Conservation (phyloP, 1,140 invertebrate species). For the Drosophila funebris region DNA sequence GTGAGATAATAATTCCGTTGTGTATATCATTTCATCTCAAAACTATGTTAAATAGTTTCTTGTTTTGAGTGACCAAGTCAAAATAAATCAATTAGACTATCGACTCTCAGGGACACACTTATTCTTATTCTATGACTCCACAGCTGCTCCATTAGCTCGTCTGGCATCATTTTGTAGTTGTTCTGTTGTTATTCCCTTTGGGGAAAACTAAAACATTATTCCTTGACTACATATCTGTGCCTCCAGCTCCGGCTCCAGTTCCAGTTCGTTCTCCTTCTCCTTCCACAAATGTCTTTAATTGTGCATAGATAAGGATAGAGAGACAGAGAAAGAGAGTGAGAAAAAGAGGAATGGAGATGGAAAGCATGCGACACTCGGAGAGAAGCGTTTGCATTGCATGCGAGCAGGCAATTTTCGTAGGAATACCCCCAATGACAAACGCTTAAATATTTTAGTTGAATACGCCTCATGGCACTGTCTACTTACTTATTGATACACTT, state of each 20-base stretch:
- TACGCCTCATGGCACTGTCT: slow-evolving; percentile 13
- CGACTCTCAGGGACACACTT: not conserved
- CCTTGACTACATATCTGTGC: not conserved
- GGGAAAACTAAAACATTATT: slow-evolving; percentile 46
- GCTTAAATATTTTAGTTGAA: slow-evolving; percentile 39
- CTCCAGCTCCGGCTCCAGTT: not conserved
- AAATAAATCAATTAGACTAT: slow-evolving; percentile 28
- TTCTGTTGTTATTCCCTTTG: slow-evolving; percentile 45
- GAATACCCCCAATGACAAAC: slow-evolving; percentile 32
- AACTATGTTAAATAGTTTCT: not conserved
- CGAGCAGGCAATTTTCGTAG: slow-evolving; percentile 34
- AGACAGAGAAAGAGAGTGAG: not conserved
- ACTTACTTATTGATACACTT: slow-evolving; percentile 13
- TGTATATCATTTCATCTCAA: not conserved
- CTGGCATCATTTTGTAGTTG: slow-evolving; percentile 28
- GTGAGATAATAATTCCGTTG: not conserved
- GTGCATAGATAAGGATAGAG: not conserved
- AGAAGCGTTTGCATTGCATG: slow-evolving; percentile 22
- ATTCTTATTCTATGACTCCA: slow-evolving; percentile 4
- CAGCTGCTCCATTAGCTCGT: slow-evolving; percentile 41
- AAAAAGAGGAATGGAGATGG: not conserved
- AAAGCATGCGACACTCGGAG: not conserved
- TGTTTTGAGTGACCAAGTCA: slow-evolving; percentile 15
- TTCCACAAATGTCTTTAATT: slow-evolving; percentile 34
- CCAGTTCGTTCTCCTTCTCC: not conserved